Evolutionary conservation across 1,140 invertebrate species (phyloP).

Genomic region (Drosophila cardini): DNA sequence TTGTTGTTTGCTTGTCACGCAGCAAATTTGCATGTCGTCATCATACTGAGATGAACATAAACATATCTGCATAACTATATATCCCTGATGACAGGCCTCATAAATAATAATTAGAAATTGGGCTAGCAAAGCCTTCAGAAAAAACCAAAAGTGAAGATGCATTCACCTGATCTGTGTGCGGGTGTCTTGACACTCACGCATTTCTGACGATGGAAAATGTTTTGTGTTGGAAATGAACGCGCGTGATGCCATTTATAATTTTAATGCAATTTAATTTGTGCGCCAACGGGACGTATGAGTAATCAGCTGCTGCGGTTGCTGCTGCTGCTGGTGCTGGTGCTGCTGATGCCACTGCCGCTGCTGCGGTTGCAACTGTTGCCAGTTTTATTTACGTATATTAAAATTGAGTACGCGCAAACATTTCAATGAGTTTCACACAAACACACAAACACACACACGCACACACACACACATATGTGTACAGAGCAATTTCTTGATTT

Average conservation of each 20-base stretch:
- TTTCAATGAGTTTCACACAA: constrained; percentile 77
- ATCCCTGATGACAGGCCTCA: constrained; percentile 48
- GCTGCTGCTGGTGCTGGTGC: constrained; percentile 16
- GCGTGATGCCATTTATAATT: constrained; percentile 62
- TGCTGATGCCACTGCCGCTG: constrained; percentile 17
- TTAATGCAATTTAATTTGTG: constrained; percentile 73
- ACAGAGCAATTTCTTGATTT: constrained; percentile 42
- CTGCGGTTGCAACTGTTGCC: constrained; percentile 27
- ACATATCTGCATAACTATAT: constrained; percentile 19
- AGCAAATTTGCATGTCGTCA: constrained; percentile 22
- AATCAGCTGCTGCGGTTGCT: constrained; percentile 54
- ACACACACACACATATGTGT: too few species aligned
- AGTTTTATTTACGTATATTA: constrained; percentile 45
- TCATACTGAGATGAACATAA: background rate
- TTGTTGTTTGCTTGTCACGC: constrained; percentile 24
- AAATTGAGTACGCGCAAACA: constrained; percentile 80
- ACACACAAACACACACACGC: too few species aligned
- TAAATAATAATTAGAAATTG: constrained; percentile 64
- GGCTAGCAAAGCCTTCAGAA: constrained; percentile 52
- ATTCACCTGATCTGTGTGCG: constrained; percentile 24
- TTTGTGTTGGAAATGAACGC: background rate
- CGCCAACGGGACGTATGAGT: constrained; percentile 71
- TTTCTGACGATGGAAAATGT: constrained; percentile 6
- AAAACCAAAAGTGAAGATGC: constrained; percentile 20
- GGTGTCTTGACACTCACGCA: constrained; percentile 37